Evolutionary conservation across 2,113 vertebrate genomes (phyloP).

Genomic region (Porphyrio hochstetteri): DNA sequence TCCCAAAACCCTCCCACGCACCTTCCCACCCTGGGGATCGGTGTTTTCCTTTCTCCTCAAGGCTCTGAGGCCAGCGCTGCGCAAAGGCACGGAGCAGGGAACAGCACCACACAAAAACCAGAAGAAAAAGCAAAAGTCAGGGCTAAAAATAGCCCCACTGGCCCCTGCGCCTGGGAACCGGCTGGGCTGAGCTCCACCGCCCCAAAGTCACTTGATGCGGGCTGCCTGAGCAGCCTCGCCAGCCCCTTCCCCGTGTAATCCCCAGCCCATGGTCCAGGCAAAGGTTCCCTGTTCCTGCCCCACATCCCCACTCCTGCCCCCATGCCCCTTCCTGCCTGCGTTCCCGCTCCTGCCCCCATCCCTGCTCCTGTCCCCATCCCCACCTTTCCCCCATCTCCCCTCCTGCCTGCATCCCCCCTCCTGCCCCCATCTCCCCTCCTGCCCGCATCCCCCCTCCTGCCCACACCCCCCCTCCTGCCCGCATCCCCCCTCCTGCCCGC

Average conservation of each 20-base stretch:
- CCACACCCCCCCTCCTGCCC: too few relatives aligned
- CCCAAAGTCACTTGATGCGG: neutral
- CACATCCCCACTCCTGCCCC: too few relatives aligned
- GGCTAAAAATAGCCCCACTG: slow-evolving; percentile 11
- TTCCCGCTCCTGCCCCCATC: accelerated
- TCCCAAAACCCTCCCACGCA: neutral
- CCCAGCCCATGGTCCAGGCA: accelerated
- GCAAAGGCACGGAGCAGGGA: neutral
- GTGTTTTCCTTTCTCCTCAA: neutral
- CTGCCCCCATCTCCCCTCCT: too few relatives aligned
- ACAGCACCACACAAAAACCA: neutral
- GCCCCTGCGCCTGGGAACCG: slow-evolving; percentile 4
- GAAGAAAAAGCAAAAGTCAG: neutral
- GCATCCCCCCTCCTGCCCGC: too few relatives aligned
- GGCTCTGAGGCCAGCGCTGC: neutral
- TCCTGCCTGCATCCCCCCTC: too few relatives aligned
- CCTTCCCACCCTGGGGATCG: neutral
- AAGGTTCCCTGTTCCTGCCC: neutral
- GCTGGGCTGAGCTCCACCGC: accelerated
- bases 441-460: too few relatives aligned
- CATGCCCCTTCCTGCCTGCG: neutral
- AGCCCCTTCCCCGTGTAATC: neutral
- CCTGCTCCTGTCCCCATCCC: neutral
- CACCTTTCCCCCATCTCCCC: too few relatives aligned
- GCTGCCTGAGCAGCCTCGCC: neutral